Conservation (phyloP, 2,797 vertebrate species). For the Melanotaenia pygmaea region DNA sequence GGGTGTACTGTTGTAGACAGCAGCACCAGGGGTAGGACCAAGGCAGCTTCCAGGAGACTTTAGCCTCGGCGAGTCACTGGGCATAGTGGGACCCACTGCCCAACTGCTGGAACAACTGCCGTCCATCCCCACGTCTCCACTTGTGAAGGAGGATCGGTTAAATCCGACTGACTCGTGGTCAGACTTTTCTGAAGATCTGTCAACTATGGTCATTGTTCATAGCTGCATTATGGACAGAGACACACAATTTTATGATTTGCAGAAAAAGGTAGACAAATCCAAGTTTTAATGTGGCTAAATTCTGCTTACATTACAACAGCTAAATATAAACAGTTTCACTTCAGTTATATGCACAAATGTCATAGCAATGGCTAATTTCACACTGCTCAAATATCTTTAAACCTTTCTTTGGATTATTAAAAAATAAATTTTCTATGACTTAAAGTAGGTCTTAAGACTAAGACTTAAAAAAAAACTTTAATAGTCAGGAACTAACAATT, state of each 20-base stretch:
- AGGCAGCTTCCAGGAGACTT: constrained; percentile 84
- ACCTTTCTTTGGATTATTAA: too few relatives aligned
- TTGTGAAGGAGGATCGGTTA: constrained; percentile 87
- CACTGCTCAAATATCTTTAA: neutral
- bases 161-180: constrained; percentile 90
- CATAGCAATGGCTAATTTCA: neutral
- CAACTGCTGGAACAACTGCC: constrained; percentile 88
- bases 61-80: constrained; percentile 86
- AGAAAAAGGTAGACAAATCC: neutral
- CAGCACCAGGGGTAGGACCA: constrained; percentile 89
- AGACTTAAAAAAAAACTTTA: too few relatives aligned
- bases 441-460: too few relatives aligned
- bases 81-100: constrained; percentile 85
- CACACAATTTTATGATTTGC: neutral
- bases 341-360: neutral
- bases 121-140: constrained; percentile 90
- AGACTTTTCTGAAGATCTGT: constrained; percentile 93
- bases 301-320: neutral
- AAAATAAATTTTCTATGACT: too few relatives aligned
- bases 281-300: neutral
- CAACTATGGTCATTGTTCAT: constrained; percentile 99
- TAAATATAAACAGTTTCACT: neutral
- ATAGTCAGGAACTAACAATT: too few relatives aligned
- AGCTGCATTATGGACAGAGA: constrained; percentile 78
- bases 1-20: constrained; percentile 87